Percentiles rank a stretch among this genome's conserved stretches.
phyloP scores from a whole-genome alignment of 1,140 invertebrate genomes.

The Plectrocnemia conspersa region DNA sequence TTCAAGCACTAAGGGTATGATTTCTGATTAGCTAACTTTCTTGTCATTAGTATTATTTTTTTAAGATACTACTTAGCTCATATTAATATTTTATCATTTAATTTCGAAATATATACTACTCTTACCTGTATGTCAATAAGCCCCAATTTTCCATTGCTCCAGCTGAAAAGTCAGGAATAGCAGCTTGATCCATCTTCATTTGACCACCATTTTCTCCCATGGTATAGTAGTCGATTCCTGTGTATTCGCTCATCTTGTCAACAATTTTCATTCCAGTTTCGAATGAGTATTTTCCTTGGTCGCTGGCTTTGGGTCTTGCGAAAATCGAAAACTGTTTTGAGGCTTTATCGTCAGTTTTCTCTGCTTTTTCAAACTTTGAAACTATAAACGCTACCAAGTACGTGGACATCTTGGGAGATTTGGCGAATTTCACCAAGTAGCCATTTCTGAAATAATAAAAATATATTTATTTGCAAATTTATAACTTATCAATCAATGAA shows the following conservation, averaged over 20 bases:
- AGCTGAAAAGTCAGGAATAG: slow-evolving; percentile 51
- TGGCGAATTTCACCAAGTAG: no score
- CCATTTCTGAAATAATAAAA: no score
- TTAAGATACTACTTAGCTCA: no score
- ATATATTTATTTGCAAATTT: no score
- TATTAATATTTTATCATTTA: no score
- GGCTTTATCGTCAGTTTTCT: slow-evolving; percentile 38
- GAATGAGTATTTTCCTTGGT: slow-evolving; percentile 3
- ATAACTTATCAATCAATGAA: no score
- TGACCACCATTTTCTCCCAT: slow-evolving; percentile 3
- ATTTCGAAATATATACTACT: no score
- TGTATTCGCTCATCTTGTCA: neutral
- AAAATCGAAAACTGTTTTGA: slow-evolving; percentile 5
- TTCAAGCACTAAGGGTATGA: no score
- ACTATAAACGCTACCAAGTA: slow-evolving; percentile 76
- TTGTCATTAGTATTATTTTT: no score
- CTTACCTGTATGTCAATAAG: slow-evolving; percentile 63
- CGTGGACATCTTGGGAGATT: slow-evolving; percentile 73
- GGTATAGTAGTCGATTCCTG: slow-evolving; percentile 41
- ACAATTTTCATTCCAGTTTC: slow-evolving; percentile 8
- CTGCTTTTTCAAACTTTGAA: slow-evolving; percentile 58
- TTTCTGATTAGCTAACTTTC: no score
- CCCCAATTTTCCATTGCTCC: slow-evolving; percentile 66
- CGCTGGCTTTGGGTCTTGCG: slow-evolving; percentile 37
- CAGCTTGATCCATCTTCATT: slow-evolving; percentile 14